Conservation (phyloP, 2,888 invertebrate genomes). For the Steinernema scapterisci region DNA sequence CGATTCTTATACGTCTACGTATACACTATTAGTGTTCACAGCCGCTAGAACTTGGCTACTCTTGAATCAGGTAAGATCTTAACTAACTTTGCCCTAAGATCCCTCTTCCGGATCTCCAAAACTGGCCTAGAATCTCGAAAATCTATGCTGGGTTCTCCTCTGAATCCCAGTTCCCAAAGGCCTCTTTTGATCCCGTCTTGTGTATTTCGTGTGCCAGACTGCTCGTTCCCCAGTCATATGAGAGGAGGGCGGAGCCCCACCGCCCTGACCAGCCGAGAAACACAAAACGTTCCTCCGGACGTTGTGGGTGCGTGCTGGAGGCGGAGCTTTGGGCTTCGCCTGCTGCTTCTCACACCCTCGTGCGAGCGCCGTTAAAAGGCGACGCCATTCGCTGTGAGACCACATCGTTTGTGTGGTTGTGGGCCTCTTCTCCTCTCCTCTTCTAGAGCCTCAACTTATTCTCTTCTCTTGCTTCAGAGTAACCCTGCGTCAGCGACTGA, state of each 20-base stretch:
- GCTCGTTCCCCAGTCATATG: conserved; percentile 16
- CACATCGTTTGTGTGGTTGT: conserved; percentile 31
- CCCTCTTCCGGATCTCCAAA: too few relatives aligned
- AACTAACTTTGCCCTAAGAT: too few relatives aligned
- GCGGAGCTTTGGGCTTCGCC: conserved; percentile 8
- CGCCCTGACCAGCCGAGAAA: conserved; percentile 15
- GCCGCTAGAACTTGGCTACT: too few relatives aligned
- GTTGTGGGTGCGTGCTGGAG: conserved; percentile 1
- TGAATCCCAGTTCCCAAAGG: too few relatives aligned
- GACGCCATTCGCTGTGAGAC: conserved; percentile 18
- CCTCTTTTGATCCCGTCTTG: neutral
- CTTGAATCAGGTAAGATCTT: too few relatives aligned
- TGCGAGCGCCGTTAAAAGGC: conserved; percentile 11
- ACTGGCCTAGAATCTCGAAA: too few relatives aligned
- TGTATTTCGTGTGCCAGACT: conserved; percentile 12
- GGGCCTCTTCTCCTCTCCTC: neutral
- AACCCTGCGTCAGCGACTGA: neutral
- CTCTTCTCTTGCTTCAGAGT: neutral
- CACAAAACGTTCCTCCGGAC: neutral
- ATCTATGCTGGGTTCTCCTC: too few relatives aligned
- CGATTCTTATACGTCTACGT: too few relatives aligned
- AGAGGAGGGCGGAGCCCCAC: conserved; percentile 4
- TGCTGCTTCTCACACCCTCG: neutral
- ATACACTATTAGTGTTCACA: too few relatives aligned
- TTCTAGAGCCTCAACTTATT: neutral